phyloP scores from a whole-genome alignment of 2,888 invertebrate genomes.

The Halocaridina rubra region DNA sequence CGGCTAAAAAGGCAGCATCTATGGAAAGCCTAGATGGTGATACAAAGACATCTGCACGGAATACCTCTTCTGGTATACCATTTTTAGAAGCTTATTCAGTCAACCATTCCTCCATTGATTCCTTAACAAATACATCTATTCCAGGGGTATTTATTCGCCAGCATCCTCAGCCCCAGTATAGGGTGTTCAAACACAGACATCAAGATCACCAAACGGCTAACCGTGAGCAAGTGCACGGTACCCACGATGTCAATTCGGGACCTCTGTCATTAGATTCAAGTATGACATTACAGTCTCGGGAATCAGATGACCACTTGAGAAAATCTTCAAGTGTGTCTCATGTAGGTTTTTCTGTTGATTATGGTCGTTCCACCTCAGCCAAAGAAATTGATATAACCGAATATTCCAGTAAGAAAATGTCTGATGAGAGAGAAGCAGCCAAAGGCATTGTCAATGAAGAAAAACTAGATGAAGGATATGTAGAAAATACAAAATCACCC shows the following conservation, averaged over 20 bases:
- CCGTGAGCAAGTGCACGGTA: background rate
- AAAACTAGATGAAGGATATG: background rate
- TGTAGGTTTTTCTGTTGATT: conserved; percentile 4
- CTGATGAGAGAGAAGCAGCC: background rate
- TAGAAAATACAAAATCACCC: background rate
- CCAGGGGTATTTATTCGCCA: conserved; percentile 60
- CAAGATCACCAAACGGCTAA: background rate
- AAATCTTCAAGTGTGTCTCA: conserved; percentile 54
- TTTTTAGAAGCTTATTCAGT: conserved; percentile 3
- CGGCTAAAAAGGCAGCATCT: conserved; percentile 38
- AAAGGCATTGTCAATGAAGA: background rate
- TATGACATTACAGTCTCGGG: conserved; percentile 27
- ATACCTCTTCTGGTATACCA: background rate
- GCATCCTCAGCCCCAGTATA: conserved; percentile 23
- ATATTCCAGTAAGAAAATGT: background rate
- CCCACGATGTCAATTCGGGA: conserved; percentile 20
- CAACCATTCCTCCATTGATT: conserved; percentile 57
- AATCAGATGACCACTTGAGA: conserved; percentile 25
- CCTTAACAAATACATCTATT: conserved; percentile 54
- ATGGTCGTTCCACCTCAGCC: background rate
- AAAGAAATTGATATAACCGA: background rate
- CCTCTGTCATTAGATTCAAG: conserved; percentile 60
- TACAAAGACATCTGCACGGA: background rate
- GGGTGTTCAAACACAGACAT: background rate
- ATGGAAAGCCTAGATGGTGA: conserved; percentile 53